These are phyloP conservation scores for Listronotus oregonensis DNA, from an alignment of 1,140 invertebrate species.

Conservation along the genomic window DNA sequence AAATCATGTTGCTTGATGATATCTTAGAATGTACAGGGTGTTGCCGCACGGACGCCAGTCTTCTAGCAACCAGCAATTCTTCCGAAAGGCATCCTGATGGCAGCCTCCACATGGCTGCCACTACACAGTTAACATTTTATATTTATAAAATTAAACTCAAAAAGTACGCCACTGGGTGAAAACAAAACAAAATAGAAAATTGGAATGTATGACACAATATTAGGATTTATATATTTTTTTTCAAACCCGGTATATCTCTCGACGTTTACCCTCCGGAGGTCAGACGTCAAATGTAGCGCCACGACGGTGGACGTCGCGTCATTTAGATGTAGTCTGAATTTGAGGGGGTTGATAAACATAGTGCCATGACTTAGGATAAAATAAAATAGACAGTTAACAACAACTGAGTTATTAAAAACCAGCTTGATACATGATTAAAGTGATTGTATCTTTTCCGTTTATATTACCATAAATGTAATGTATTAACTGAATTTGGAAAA, in stretches of 20 bases:
- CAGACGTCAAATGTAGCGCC: background rate
- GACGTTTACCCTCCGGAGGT: conserved; percentile 1
- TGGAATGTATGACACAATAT: too few relatives aligned
- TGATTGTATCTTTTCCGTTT: too few relatives aligned
- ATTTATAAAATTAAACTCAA: background rate
- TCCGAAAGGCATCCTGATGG: conserved; percentile 53
- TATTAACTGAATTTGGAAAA: too few relatives aligned
- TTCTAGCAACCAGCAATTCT: conserved; percentile 51
- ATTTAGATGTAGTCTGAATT: background rate
- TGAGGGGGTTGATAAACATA: background rate
- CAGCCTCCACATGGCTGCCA: conserved; percentile 56
- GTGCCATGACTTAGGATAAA: background rate
- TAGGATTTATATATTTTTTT: background rate
- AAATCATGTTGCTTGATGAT: conserved; percentile 56
- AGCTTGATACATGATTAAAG: too few relatives aligned
- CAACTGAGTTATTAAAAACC: too few relatives aligned
- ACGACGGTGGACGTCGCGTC: conserved; percentile 7
- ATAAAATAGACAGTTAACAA: too few relatives aligned
- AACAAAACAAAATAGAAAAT: too few relatives aligned
- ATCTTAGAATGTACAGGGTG: conserved; percentile 51
- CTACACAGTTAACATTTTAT: conserved; percentile 43
- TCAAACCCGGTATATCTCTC: background rate
- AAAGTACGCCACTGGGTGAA: background rate
- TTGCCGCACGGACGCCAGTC: conserved; percentile 49
- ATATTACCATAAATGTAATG: too few relatives aligned